These are phyloP conservation scores for Ctenoplectra terminalis DNA, from an alignment of 1,140 invertebrate species.

Conservation along the genomic window DNA sequence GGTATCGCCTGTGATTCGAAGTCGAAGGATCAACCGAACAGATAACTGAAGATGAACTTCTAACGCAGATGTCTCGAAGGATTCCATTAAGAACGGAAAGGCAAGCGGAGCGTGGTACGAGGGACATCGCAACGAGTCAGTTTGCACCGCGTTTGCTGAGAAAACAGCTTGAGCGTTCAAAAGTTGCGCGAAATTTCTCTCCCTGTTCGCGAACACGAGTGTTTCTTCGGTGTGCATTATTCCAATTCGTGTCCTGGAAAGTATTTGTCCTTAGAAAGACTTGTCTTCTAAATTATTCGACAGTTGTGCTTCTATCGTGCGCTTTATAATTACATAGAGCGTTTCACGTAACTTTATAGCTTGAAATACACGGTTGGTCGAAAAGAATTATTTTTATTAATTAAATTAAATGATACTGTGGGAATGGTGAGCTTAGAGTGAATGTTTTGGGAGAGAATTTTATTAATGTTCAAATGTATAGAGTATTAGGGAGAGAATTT, in stretches of 20 bases:
- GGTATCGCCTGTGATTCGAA: neutral
- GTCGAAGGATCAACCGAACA: neutral
- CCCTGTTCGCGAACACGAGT: neutral
- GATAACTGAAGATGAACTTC: slow-evolving; percentile 8
- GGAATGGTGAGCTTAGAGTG: too few species aligned
- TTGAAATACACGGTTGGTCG: too few species aligned
- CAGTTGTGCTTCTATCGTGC: too few species aligned
- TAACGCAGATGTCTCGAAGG: slow-evolving; percentile 9
- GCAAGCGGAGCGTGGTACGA: neutral
- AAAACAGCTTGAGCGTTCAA: slow-evolving; percentile 30
- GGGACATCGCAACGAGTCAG: neutral
- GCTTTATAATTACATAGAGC: too few species aligned
- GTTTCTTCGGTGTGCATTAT: neutral
- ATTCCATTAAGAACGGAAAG: neutral
- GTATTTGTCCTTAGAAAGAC: neutral
- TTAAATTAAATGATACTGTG: too few species aligned
- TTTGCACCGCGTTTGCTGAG: slow-evolving; percentile 1
- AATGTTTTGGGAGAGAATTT: too few species aligned
- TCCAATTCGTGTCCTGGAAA: neutral
- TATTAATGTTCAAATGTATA: too few species aligned
- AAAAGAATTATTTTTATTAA: too few species aligned
- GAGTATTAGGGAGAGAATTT: too few species aligned
- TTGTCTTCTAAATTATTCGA: neutral
- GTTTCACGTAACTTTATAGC: too few species aligned
- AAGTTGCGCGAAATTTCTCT: slow-evolving; percentile 25